These are phyloP conservation scores for Lampropteryx suffumata DNA, from an alignment of 2,888 invertebrate genomes.

Conservation along the genomic window DNA sequence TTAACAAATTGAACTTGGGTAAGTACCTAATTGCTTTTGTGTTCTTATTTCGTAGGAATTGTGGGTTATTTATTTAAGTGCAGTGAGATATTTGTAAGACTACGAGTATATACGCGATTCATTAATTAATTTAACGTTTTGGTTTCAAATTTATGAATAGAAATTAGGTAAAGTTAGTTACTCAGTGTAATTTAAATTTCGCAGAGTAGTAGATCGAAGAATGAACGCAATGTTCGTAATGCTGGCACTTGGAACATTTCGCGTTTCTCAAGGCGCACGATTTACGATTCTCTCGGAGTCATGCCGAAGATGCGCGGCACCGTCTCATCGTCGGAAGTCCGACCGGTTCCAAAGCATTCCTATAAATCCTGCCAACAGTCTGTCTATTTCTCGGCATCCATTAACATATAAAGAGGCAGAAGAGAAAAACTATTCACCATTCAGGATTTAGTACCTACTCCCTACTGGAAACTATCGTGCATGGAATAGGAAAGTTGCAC, in stretches of 20 bases:
- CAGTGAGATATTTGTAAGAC: not conserved
- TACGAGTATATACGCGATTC: not conserved
- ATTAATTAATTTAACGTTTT: constrained; percentile 10
- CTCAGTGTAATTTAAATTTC: constrained; percentile 10
- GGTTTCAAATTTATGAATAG: constrained; percentile 7
- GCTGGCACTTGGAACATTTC: constrained; percentile 28
- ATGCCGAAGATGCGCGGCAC: constrained; percentile 27
- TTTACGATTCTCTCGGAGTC: constrained; percentile 32
- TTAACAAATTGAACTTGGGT: constrained; percentile 14
- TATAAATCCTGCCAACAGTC: constrained; percentile 56
- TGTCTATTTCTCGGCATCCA: constrained; percentile 41
- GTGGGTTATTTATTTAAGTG: no score
- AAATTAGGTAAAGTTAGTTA: not conserved
- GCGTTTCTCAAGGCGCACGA: constrained; percentile 26
- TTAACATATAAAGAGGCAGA: constrained; percentile 37
- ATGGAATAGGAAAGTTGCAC: constrained; percentile 2
- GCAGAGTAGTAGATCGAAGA: constrained; percentile 27
- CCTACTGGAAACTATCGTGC: constrained; percentile 8
- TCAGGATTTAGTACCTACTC: constrained; percentile 29
- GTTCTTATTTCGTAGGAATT: constrained; percentile 9
- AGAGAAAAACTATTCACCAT: constrained; percentile 36
- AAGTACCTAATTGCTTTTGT: constrained; percentile 7
- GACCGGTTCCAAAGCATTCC: constrained; percentile 68
- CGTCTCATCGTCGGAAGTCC: constrained; percentile 69
- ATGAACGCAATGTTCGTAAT: constrained; percentile 34